phyloP scores from a whole-genome alignment of 2,113 vertebrate genomes.

The Alouatta palliata region DNA sequence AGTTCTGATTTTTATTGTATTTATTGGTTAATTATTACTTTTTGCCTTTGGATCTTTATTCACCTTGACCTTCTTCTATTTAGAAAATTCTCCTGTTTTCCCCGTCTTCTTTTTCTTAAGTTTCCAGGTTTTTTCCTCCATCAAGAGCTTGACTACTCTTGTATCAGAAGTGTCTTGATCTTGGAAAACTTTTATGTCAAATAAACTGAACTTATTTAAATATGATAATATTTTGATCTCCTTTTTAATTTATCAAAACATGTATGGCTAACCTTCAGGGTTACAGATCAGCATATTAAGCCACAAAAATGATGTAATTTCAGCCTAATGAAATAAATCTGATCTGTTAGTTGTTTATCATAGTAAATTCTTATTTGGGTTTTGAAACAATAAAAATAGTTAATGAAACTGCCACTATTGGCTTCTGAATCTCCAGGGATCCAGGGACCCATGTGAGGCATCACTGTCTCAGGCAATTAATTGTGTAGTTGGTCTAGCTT shows the following conservation, averaged over 20 bases:
- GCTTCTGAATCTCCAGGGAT: neutral
- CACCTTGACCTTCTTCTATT: neutral
- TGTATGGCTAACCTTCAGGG: neutral
- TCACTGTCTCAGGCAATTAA: neutral
- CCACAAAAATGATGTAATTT: neutral
- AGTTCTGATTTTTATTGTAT: neutral
- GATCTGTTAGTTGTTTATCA: neutral
- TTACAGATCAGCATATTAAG: neutral
- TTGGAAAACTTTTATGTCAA: neutral
- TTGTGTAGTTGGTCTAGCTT: neutral
- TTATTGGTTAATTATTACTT: neutral
- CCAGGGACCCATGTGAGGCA: neutral
- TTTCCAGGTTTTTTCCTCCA: neutral
- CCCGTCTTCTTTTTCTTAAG: neutral
- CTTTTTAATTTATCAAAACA: slow-evolving; percentile 14
- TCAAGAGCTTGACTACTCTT: neutral
- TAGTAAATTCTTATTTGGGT: neutral
- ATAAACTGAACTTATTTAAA: neutral
- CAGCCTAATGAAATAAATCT: neutral
- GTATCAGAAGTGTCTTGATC: neutral
- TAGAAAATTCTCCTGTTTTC: neutral
- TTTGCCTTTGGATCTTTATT: neutral
- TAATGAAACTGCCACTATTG: neutral
- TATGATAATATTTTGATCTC: neutral
- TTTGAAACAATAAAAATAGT: slow-evolving; percentile 17